Percentiles rank a stretch among this genome's conserved stretches.
These are phyloP conservation scores for Tetrax tetrax DNA, from an alignment of 2,113 vertebrate species.

Conservation along the genomic window DNA sequence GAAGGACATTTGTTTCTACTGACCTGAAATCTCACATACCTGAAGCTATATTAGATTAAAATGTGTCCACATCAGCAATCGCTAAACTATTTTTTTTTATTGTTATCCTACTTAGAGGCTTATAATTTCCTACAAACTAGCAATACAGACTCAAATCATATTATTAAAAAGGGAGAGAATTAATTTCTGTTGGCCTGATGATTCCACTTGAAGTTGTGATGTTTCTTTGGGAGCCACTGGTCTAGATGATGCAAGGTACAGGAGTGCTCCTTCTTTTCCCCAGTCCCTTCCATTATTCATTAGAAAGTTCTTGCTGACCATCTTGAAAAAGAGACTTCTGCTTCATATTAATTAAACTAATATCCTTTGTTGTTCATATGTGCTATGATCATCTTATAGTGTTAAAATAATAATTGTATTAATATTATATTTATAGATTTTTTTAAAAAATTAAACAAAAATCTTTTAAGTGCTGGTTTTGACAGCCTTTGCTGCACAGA, in stretches of 20 bases:
- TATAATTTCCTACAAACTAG: not conserved
- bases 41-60: not conserved
- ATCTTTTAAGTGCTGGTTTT: slow-evolving; percentile 58
- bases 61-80: not conserved
- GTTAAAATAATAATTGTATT: slow-evolving; percentile 20
- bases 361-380: not conserved
- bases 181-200: not conserved
- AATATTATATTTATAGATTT: slow-evolving; percentile 52
- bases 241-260: not conserved
- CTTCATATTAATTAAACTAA: not conserved
- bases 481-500: slow-evolving; percentile 52
- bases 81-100: not conserved
- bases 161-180: not conserved
- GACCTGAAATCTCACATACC: not conserved
- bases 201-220: not conserved
- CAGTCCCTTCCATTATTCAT: not conserved
- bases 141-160: not conserved
- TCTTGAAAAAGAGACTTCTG: not conserved
- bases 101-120: not conserved
- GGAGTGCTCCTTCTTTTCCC: not conserved
- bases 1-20: not conserved
- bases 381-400: slow-evolving; percentile 42
- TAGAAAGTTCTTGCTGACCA: not conserved
- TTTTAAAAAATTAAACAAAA: slow-evolving; percentile 17
- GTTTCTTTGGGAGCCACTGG: not conserved